Evolutionary conservation across 1,140 invertebrate species (phyloP).

Genomic region (Adoxophyes honmai): DNA sequence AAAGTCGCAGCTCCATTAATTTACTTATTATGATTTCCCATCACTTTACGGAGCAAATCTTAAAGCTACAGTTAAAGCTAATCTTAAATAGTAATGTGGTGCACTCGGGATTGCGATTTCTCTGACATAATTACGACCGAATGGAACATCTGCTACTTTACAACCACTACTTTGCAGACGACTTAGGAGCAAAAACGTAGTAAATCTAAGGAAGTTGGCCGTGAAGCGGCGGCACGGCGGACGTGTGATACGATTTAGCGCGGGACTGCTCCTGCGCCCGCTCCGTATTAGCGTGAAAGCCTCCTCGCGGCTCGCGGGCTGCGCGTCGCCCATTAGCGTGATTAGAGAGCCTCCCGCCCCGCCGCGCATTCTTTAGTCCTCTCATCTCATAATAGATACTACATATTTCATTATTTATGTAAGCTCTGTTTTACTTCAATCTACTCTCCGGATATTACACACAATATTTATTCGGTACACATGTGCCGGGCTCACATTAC

Average conservation of each 20-base stretch:
- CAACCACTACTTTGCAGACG: slow-evolving; percentile 7
- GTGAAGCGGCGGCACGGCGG: slow-evolving; percentile 20
- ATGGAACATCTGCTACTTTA: background rate
- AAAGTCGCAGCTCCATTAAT: too few species aligned
- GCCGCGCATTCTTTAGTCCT: slow-evolving; percentile 72
- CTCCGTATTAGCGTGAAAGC: slow-evolving; percentile 68
- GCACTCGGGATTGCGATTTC: background rate
- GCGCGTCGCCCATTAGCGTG: slow-evolving; percentile 74
- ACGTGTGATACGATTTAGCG: slow-evolving; percentile 56
- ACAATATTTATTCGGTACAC: slow-evolving; percentile 45
- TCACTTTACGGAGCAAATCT: too few species aligned
- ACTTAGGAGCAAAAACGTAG: slow-evolving; percentile 5
- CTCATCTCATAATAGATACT: slow-evolving; percentile 67
- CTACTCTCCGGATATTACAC: slow-evolving; percentile 63
- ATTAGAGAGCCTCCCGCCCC: slow-evolving; percentile 59
- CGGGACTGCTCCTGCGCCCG: slow-evolving; percentile 54
- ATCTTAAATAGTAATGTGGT: too few species aligned
- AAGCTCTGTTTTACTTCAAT: slow-evolving; percentile 68
- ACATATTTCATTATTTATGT: slow-evolving; percentile 77
- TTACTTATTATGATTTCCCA: too few species aligned
- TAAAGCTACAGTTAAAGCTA: background rate
- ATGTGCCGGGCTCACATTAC: background rate
- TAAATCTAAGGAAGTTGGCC: slow-evolving; percentile 16
- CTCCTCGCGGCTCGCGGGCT: slow-evolving; percentile 37
- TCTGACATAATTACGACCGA: background rate